A percentile compares a stretch with the other conserved stretches of the same genome.
phyloP scores from a whole-genome alignment of 2,797 vertebrate species.

The Toxotes lorentzi region DNA sequence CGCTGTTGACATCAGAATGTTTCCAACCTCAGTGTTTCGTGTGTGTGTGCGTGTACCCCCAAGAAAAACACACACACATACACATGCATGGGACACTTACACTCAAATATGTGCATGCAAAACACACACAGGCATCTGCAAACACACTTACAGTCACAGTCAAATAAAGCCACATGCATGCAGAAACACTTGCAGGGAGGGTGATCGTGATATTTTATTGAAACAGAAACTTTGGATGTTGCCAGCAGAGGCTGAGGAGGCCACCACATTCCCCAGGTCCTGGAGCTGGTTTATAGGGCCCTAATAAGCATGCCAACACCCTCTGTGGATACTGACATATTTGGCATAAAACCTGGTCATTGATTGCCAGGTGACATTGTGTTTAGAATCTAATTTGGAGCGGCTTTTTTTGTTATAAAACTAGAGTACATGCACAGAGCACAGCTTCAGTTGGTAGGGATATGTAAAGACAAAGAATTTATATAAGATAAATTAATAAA shows the following conservation, averaged over 20 bases:
- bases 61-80: conserved; percentile 26
- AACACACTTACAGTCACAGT: conserved; percentile 59
- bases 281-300: conserved; percentile 41
- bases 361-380: conserved; percentile 36
- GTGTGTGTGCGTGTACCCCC: conserved; percentile 35
- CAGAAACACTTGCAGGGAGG: conserved; percentile 59
- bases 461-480: background rate
- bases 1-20: conserved; percentile 89
- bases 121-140: conserved; percentile 60
- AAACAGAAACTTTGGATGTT: conserved; percentile 50
- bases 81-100: conserved; percentile 49
- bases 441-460: background rate
- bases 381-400: background rate
- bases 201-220: conserved; percentile 55
- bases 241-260: conserved; percentile 61
- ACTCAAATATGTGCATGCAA: conserved; percentile 42
- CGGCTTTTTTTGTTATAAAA: background rate
- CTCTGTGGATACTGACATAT: conserved; percentile 7
- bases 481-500: too few relatives aligned
- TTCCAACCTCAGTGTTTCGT: conserved; percentile 85
- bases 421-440: background rate
- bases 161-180: conserved; percentile 71
- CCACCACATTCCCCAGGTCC: conserved; percentile 51
- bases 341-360: background rate
- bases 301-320: conserved; percentile 17